Percentiles rank a stretch among this genome's conserved stretches.
These are phyloP conservation scores for Luscinia luscinia DNA, from an alignment of 2,797 vertebrate genomes.

Conservation along the genomic window DNA sequence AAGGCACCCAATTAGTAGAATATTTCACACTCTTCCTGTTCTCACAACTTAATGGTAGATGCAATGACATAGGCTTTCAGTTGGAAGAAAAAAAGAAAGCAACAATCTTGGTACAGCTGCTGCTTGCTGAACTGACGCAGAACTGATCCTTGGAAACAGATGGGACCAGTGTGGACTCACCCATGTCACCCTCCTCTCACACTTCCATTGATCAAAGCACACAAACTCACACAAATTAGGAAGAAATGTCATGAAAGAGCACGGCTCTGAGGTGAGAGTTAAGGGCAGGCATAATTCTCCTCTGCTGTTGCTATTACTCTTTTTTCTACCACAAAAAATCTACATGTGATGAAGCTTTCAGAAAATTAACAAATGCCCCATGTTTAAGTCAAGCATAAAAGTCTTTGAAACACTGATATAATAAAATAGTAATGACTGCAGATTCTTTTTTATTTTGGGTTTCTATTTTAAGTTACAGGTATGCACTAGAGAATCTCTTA, in stretches of 20 bases:
- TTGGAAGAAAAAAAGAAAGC: background rate
- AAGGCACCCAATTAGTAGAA: background rate
- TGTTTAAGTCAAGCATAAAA: background rate
- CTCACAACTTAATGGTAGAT: background rate
- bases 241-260: background rate
- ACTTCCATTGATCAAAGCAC: background rate
- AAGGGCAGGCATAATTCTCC: background rate
- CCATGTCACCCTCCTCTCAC: background rate
- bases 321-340: background rate
- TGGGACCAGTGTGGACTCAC: background rate
- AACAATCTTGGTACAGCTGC: accelerated
- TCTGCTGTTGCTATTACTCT: background rate
- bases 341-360: background rate
- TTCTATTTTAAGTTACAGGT: background rate
- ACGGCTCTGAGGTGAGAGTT: background rate
- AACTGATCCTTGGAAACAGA: background rate
- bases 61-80: background rate
- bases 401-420: background rate
- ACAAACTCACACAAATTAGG: background rate
- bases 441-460: background rate
- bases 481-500: background rate
- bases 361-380: background rate
- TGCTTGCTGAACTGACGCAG: background rate
- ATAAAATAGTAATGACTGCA: background rate
- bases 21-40: background rate